A percentile compares a stretch with the other conserved stretches of the same genome.
These are phyloP conservation scores for Platycheirus albimanus DNA, from an alignment of 2,888 invertebrate species.

Conservation along the genomic window DNA sequence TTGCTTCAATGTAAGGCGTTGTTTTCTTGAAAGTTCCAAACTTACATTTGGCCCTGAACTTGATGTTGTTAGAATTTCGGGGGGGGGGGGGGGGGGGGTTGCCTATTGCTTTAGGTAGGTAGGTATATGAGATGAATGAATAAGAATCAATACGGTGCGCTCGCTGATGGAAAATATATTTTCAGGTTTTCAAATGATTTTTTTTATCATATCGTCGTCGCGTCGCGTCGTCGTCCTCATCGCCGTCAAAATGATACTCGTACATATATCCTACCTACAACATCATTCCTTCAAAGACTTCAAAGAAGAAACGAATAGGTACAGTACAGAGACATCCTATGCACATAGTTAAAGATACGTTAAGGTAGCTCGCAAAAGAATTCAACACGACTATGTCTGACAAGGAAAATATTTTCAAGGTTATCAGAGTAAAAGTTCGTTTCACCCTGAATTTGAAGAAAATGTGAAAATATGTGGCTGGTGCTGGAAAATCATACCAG, in stretches of 20 bases:
- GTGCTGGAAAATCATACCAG: not conserved
- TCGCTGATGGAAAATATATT: slow-evolving; percentile 6
- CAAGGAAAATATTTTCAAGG: slow-evolving; percentile 47
- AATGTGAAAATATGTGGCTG: too few species aligned
- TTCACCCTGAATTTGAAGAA: slow-evolving; percentile 24
- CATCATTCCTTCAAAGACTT: too few species aligned
- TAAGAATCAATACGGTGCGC: slow-evolving; percentile 33
- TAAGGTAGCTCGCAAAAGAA: too few species aligned
- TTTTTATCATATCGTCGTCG: not conserved
- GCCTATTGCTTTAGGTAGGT: too few species aligned
- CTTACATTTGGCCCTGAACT: slow-evolving; percentile 52
- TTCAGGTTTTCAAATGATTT: not conserved
- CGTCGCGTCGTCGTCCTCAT: not conserved
- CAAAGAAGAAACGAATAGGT: too few species aligned
- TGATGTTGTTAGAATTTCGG: not conserved
- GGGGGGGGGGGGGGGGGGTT: too few species aligned
- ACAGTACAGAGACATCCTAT: too few species aligned
- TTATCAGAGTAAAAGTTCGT: slow-evolving; percentile 33
- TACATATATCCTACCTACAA: too few species aligned
- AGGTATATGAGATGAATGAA: not conserved
- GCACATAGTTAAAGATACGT: too few species aligned
- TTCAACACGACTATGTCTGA: slow-evolving; percentile 15
- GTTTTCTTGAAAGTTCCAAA: slow-evolving; percentile 22
- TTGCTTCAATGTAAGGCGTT: slow-evolving; percentile 17
- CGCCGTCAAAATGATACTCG: not conserved